Evolutionary conservation across 2,797 vertebrate species (phyloP).

Genomic region (Bufotes viridis): DNA sequence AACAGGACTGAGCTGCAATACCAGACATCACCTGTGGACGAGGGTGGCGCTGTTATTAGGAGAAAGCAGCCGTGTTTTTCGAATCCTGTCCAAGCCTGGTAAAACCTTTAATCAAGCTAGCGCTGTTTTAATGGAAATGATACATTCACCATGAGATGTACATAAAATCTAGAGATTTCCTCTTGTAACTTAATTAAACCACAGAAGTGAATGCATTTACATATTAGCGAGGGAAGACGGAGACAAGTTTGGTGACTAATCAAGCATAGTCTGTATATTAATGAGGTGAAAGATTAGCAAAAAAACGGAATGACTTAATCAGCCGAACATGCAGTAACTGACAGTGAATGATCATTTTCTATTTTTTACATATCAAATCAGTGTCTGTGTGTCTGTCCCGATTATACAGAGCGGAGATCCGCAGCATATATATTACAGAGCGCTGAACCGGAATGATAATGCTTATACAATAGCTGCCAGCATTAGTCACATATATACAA

Average conservation of each 20-base stretch:
- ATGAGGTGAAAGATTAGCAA: background rate
- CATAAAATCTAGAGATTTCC: background rate
- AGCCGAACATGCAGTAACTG: background rate
- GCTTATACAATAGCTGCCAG: background rate
- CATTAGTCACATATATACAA: background rate
- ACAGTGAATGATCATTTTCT: too few relatives aligned
- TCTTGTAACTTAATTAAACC: conserved; percentile 3
- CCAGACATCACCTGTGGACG: too few relatives aligned
- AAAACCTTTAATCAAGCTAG: background rate
- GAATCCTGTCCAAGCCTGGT: background rate
- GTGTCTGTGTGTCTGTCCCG: too few relatives aligned
- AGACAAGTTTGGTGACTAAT: background rate
- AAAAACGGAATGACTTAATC: background rate
- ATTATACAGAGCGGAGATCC: too few relatives aligned
- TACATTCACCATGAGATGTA: background rate
- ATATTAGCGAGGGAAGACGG: conserved; percentile 1
- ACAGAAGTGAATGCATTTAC: background rate
- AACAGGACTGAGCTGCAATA: too few relatives aligned
- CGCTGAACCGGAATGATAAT: background rate
- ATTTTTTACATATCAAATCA: background rate
- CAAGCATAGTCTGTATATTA: background rate
- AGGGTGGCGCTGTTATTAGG: too few relatives aligned
- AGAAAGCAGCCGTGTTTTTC: too few relatives aligned
- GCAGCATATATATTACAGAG: background rate
- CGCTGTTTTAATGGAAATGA: background rate